These are phyloP conservation scores for Cariama cristata DNA, from an alignment of 2,113 vertebrate species.

Conservation along the genomic window DNA sequence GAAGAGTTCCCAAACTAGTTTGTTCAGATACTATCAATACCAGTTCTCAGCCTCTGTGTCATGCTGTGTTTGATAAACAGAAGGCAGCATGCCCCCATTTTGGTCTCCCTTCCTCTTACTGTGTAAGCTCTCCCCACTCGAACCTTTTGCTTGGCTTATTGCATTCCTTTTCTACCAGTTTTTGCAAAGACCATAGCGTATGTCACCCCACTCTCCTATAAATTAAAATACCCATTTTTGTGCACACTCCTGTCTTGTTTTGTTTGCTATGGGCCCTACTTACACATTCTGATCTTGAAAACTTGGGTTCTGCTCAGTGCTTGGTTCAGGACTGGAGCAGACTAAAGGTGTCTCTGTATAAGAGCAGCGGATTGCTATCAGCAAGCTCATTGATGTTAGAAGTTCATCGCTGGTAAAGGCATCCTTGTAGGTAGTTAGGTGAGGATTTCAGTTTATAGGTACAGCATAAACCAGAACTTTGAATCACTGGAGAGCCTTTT, in stretches of 20 bases:
- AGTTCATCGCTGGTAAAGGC: background rate
- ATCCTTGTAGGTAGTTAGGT: background rate
- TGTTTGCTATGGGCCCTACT: background rate
- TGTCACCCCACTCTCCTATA: background rate
- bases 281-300: background rate
- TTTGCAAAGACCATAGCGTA: background rate
- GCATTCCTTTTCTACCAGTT: background rate
- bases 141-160: background rate
- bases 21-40: background rate
- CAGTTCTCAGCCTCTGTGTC: background rate
- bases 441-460: background rate
- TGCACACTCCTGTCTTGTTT: background rate
- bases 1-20: background rate
- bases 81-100: background rate
- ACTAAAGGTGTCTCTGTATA: background rate
- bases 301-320: background rate
- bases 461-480: background rate
- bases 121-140: background rate
- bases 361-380: background rate
- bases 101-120: background rate
- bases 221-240: background rate
- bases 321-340: background rate
- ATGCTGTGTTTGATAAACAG: background rate
- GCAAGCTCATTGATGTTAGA: background rate
- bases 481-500: background rate